phyloP scores from a whole-genome alignment of 2,888 invertebrate species.

The Villa cingulata region DNA sequence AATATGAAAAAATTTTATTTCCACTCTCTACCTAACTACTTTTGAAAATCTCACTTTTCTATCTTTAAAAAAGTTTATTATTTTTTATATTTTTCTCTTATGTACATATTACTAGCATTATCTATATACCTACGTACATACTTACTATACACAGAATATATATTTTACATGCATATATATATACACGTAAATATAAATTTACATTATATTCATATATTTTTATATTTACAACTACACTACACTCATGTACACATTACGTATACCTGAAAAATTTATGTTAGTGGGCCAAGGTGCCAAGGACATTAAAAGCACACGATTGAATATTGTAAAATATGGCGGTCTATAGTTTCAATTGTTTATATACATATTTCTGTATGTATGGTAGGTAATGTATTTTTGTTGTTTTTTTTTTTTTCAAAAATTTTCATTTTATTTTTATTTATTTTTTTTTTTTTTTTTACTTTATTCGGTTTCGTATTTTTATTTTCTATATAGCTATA shows the following conservation, averaged over 20 bases:
- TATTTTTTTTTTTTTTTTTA: neutral
- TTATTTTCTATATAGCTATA: too few relatives aligned
- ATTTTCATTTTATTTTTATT: constrained; percentile 1
- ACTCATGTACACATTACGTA: neutral
- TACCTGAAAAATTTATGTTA: constrained; percentile 2
- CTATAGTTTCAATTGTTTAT: neutral
- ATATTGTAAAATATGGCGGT: neutral
- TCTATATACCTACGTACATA: neutral
- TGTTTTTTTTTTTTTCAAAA: neutral
- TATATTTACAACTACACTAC: too few relatives aligned
- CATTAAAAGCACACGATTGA: constrained; percentile 2
- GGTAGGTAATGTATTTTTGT: neutral
- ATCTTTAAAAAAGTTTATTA: too few relatives aligned
- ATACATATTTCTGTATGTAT: neutral
- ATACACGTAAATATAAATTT: too few relatives aligned
- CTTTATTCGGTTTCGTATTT: too few relatives aligned
- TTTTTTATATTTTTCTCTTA: too few relatives aligned
- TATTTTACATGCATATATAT: neutral
- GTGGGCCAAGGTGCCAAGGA: constrained; percentile 4
- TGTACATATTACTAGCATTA: neutral
- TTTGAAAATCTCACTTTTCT: too few relatives aligned
- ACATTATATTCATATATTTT: too few relatives aligned
- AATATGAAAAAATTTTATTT: too few relatives aligned
- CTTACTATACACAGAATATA: neutral
- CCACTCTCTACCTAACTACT: too few relatives aligned